Percentiles rank a stretch among this genome's conserved stretches.
Evolutionary conservation across 2,888 invertebrate genomes (phyloP).

Genomic region (Pasiphila rectangulata): DNA sequence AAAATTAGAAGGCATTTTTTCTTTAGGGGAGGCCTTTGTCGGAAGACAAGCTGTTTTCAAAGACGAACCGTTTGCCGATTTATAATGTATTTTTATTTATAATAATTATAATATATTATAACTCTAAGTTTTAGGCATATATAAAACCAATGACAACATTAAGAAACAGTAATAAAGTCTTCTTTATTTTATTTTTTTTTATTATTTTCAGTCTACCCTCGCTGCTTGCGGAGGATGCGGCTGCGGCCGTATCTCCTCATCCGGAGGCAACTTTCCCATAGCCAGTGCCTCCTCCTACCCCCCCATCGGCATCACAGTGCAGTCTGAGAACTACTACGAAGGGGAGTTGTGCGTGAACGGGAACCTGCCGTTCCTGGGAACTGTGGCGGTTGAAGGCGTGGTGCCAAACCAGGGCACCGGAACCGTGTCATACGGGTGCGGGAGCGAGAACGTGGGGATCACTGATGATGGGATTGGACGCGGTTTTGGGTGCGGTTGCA

Average conservation of each 20-base stretch:
- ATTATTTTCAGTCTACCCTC: not conserved
- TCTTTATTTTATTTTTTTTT: no score
- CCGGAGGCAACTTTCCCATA: slow-evolving; percentile 36
- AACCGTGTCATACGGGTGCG: not conserved
- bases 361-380: slow-evolving; percentile 43
- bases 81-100: no score
- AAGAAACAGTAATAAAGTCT: no score
- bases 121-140: no score
- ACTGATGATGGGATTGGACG: not conserved
- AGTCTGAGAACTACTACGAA: slow-evolving; percentile 43
- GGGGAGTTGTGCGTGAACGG: slow-evolving; percentile 40
- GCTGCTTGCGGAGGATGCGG: not conserved
- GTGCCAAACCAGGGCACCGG: not conserved
- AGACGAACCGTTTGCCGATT: no score
- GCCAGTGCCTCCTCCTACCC: slow-evolving; percentile 41
- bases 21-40: no score
- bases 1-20: no score
- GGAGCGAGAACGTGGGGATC: not conserved
- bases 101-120: no score
- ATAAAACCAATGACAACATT: no score
- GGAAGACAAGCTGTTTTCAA: no score
- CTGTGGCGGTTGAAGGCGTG: slow-evolving; percentile 41
- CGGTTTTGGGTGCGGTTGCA: not conserved
- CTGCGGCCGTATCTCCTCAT: not conserved
- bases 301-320: slow-evolving; percentile 43